Conservation (phyloP, 2,797 vertebrate species). For the Lacerta bilineata region DNA sequence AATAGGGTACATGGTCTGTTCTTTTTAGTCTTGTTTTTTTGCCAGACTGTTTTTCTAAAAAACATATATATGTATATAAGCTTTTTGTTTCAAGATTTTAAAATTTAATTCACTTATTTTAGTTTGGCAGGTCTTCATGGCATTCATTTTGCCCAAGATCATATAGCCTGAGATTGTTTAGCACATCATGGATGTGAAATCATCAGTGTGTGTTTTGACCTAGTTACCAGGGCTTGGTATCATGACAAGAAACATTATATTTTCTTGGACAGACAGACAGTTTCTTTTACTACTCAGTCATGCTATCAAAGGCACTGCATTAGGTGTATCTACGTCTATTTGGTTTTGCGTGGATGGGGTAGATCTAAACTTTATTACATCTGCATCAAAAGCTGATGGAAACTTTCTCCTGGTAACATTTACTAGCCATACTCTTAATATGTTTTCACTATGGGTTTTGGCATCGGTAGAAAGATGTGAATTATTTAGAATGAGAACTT, state of each 20-base stretch:
- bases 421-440: constrained; percentile 15
- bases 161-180: constrained; percentile 61
- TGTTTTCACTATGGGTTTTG: constrained; percentile 14
- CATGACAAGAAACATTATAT: constrained; percentile 60
- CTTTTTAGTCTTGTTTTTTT: constrained; percentile 31
- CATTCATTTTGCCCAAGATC: constrained; percentile 61
- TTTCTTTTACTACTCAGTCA: constrained; percentile 41
- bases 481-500: constrained; percentile 11
- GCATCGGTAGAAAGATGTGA: background rate
- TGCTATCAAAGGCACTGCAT: constrained; percentile 29
- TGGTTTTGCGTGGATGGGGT: constrained; percentile 27
- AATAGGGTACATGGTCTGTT: constrained; percentile 44
- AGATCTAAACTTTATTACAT: constrained; percentile 44
- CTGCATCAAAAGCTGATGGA: background rate
- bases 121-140: constrained; percentile 55
- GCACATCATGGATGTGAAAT: constrained; percentile 66
- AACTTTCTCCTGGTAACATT: constrained; percentile 28
- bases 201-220: constrained; percentile 46
- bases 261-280: constrained; percentile 15
- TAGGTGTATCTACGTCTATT: background rate
- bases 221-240: constrained; percentile 59
- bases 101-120: background rate
- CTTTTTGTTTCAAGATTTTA: constrained; percentile 60
- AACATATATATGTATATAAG: background rate
- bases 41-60: constrained; percentile 2